phyloP scores from a whole-genome alignment of 2,797 vertebrate genomes.

The Anguilla marmorata region DNA sequence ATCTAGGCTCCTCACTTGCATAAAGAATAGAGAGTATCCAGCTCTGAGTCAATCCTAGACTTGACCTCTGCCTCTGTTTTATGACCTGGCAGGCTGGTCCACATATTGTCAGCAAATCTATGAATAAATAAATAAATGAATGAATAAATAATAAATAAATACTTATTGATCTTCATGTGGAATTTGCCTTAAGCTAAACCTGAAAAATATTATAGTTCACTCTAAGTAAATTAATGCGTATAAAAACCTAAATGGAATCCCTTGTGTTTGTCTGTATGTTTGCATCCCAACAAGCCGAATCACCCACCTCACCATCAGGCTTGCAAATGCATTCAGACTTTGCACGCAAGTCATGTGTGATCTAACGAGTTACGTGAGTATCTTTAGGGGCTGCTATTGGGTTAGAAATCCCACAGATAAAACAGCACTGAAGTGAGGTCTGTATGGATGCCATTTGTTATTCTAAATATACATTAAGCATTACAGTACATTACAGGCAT shows the following conservation, averaged over 20 bases:
- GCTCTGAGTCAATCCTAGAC: background rate
- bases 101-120: background rate
- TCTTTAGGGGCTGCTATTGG: background rate
- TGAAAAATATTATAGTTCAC: background rate
- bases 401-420: background rate
- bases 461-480: background rate
- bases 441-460: background rate
- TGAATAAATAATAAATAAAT: background rate
- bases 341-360: background rate
- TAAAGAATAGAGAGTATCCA: background rate
- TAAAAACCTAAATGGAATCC: background rate
- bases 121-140: background rate
- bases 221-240: background rate
- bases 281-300: background rate
- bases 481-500: background rate
- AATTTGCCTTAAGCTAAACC: background rate
- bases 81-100: background rate
- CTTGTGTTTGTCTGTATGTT: background rate
- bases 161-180: background rate
- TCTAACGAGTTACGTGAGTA: background rate
- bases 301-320: background rate
- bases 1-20: too few relatives aligned
- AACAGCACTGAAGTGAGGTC: background rate
- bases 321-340: background rate
- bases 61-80: background rate